Evolutionary conservation across 1,140 invertebrate species (phyloP), one percentile per base, ranked within the genome.

Genomic region (Ceratina calcarata): DNA sequence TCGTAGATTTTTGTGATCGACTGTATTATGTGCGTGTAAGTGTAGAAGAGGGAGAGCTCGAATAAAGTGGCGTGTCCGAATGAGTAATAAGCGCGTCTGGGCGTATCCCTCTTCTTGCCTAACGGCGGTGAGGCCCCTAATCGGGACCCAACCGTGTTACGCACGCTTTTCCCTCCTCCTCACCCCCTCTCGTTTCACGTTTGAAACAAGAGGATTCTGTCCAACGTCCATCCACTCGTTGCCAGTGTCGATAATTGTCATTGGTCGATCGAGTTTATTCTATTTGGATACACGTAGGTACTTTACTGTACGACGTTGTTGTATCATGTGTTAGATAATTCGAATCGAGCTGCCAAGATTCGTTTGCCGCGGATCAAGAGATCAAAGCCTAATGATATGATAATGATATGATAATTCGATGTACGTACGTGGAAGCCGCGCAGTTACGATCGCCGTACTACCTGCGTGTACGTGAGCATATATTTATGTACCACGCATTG

Each of bases 61-160:
- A 87, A 92, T 89, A 91, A 90, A 91, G 90, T 89, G 88, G 90
- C 90, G 90, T 90, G 89, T 89, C 88, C 83, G 89, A 91, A 92
- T 90, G 89, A 90, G 87, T 90, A 91, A 91, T 91, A 91, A 92
- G 89, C 88, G 87, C 91, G 89, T 75, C 86, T 86, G 90, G 90
- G 91, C 91, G 91, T 92, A 91, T 83, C 87, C 87, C 87, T 85
- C 87, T 91, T 91, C 89, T 49, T 88, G 88, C 85, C 90, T 88
- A 87, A 89, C 87, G 83, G 87, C 90, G 89, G 87, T 85, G 88
- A 88, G 85, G 81, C 89, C 90, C 89, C 90, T 92, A 92, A 92
- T 92, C 91, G 90, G 90, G 87, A 85, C 80, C 55, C n/a, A 16
- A 70, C 90, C 87, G 91, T 86, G 88, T 85, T 92, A 92, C 91